Conservation (phyloP, 2,797 vertebrate genomes). For the Perodicticus potto region DNA sequence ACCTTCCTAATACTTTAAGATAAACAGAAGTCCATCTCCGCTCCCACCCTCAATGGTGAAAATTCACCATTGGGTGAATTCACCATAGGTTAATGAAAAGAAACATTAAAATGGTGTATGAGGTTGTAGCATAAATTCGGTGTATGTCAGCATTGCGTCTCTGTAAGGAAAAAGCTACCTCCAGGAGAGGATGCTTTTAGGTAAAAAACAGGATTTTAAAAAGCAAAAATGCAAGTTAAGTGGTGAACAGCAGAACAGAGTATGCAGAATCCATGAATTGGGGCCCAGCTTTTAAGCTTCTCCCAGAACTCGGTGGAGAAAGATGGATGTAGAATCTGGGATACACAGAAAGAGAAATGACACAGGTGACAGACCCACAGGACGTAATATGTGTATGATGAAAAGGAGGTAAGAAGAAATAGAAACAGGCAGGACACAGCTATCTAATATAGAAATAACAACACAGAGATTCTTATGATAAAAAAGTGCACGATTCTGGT, state of each 20-base stretch:
- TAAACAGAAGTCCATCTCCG: background rate
- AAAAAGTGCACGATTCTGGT: background rate
- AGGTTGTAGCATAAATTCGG: background rate
- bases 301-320: background rate
- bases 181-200: background rate
- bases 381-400: rapidly evolving
- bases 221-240: background rate
- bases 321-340: background rate
- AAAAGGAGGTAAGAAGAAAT: background rate
- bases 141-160: background rate
- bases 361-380: background rate
- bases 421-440: background rate
- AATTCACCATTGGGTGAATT: background rate
- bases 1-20: background rate
- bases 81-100: background rate
- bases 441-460: background rate
- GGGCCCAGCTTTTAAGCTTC: background rate
- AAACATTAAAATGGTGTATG: background rate
- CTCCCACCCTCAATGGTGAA: background rate
- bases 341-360: background rate
- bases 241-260: background rate
- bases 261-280: rapidly evolving
- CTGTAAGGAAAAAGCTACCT: background rate
- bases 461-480: background rate
- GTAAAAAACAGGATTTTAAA: background rate